A percentile compares a stretch with the other conserved stretches of the same genome.
phyloP scores from a whole-genome alignment of 2,113 vertebrate genomes.

The Ammodytes dubius region DNA sequence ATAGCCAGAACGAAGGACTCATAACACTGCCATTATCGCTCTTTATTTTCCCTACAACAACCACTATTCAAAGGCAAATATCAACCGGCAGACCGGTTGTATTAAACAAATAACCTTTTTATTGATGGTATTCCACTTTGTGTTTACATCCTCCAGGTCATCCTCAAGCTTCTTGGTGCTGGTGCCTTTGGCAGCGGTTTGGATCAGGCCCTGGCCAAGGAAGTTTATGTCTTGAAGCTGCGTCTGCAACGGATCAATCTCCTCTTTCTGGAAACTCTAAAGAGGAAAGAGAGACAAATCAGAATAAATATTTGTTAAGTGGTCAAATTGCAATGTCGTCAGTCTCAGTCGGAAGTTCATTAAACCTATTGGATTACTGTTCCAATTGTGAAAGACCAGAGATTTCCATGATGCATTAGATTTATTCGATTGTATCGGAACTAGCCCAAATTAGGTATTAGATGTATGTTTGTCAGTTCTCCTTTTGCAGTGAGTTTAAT shows the following conservation, averaged over 20 bases:
- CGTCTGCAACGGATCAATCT: slow-evolving; percentile 93
- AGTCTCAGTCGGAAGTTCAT: background rate
- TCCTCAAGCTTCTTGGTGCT: slow-evolving; percentile 90
- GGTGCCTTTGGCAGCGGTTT: slow-evolving; percentile 91
- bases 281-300: slow-evolving; percentile 44
- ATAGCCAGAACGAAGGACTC: background rate
- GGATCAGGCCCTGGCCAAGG: slow-evolving; percentile 94
- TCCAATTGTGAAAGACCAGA: background rate
- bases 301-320: slow-evolving; percentile 4
- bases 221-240: slow-evolving; percentile 93
- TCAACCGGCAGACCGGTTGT: background rate
- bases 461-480: background rate
- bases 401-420: background rate
- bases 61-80: background rate
- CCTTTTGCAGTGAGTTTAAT: background rate
- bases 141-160: slow-evolving; percentile 91
- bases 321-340: slow-evolving; percentile 5
- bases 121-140: slow-evolving; percentile 95
- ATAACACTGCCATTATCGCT: background rate
- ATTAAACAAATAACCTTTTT: slow-evolving; percentile 89
- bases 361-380: background rate
- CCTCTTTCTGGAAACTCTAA: slow-evolving; percentile 95
- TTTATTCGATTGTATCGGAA: background rate
- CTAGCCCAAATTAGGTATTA: background rate
- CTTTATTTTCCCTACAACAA: background rate